A percentile compares a stretch with the other conserved stretches of the same genome.
These are phyloP conservation scores for Pluvianellus socialis DNA, from an alignment of 2,113 vertebrate genomes.

Conservation along the genomic window DNA sequence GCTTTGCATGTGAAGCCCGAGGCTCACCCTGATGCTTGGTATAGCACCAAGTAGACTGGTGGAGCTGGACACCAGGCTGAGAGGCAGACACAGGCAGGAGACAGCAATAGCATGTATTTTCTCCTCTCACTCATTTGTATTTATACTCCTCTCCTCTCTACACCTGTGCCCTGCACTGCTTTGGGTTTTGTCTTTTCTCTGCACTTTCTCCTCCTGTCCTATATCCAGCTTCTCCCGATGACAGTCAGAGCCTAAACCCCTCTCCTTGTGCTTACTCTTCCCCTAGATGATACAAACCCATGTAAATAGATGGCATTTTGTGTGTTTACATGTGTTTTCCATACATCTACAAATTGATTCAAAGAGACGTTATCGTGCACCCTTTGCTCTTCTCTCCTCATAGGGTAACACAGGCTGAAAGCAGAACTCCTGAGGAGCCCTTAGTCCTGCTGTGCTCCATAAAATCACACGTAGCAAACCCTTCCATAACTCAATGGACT, in stretches of 20 bases:
- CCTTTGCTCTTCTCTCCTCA: not conserved
- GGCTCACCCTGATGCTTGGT: fast-evolving
- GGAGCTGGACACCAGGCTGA: not conserved
- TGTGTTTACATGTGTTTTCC: not conserved
- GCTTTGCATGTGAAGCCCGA: not conserved
- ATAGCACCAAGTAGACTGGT: not conserved
- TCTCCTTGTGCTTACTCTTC: not conserved
- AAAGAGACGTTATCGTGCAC: not conserved
- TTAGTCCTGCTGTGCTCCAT: not conserved
- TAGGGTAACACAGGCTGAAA: not conserved
- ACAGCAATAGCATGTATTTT: not conserved
- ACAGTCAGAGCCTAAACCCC: not conserved
- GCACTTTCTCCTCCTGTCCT: not conserved
- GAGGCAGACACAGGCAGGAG: not conserved
- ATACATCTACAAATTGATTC: not conserved
- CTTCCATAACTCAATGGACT: not conserved
- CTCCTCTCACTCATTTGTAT: not conserved
- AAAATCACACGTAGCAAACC: not conserved
- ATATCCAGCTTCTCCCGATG: not conserved
- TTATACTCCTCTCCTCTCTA: not conserved
- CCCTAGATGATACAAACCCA: not conserved
- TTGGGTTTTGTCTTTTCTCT: not conserved
- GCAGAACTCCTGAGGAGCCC: not conserved
- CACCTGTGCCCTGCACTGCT: not conserved
- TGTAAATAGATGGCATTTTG: not conserved